Conservation (phyloP, 2,797 vertebrate species). For the Chelmon rostratus region DNA sequence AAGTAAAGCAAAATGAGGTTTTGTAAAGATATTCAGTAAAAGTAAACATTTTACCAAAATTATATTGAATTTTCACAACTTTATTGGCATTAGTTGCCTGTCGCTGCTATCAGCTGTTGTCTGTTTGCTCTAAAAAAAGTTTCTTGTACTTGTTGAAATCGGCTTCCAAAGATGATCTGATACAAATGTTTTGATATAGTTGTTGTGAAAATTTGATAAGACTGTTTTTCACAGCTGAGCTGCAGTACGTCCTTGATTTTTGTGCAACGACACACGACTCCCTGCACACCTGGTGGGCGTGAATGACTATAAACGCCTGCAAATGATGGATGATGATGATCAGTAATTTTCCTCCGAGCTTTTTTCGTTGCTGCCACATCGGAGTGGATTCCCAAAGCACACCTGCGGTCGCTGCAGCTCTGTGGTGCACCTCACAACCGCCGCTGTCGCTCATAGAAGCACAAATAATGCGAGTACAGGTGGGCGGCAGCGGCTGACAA, state of each 20-base stretch:
- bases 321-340: conserved; percentile 1
- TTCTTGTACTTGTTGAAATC: not conserved
- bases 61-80: not conserved
- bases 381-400: conserved; percentile 1
- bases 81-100: not conserved
- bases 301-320: not conserved
- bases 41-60: not conserved
- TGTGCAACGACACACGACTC: not conserved
- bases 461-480: conserved; percentile 26
- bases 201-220: too few relatives aligned
- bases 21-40: not conserved
- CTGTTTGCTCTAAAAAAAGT: not conserved
- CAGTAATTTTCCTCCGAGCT: conserved; percentile 12
- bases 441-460: conserved; percentile 1
- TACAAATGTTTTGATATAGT: not conserved
- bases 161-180: not conserved
- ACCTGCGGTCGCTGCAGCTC: conserved; percentile 13
- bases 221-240: too few relatives aligned
- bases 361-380: not conserved
- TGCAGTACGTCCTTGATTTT: too few relatives aligned
- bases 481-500: conserved; percentile 16
- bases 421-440: not conserved
- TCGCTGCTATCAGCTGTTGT: not conserved
- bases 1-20: not conserved
- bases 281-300: conserved; percentile 2